Conservation (phyloP, 2,113 vertebrate genomes). For the Camelus dromedarius region DNA sequence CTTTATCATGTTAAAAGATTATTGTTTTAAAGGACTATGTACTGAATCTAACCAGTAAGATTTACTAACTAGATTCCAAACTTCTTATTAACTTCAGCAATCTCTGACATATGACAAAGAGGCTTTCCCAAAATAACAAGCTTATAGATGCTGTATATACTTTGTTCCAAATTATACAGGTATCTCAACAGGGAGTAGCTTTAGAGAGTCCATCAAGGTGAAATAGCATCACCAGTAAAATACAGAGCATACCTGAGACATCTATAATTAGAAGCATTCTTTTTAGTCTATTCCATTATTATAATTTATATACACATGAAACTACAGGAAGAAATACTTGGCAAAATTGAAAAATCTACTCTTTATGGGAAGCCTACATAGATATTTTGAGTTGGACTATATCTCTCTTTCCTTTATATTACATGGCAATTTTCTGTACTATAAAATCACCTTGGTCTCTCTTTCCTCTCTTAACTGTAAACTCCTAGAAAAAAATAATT, state of each 20-base stretch:
- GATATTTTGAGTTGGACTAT: not conserved
- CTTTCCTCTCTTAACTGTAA: not conserved
- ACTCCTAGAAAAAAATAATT: not conserved
- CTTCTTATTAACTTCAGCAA: not conserved
- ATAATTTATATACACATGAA: not conserved
- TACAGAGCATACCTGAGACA: not conserved
- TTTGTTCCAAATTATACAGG: not conserved
- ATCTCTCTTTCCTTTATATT: not conserved
- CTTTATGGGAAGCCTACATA: not conserved
- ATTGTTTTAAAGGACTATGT: not conserved
- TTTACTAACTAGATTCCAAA: not conserved
- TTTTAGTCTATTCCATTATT: not conserved
- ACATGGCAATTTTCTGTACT: not conserved
- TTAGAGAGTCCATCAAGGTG: not conserved
- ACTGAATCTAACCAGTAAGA: not conserved
- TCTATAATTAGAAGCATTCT: not conserved
- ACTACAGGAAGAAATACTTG: not conserved
- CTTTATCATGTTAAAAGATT: not conserved
- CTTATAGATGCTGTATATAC: not conserved
- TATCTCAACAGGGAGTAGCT: not conserved
- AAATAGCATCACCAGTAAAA: not conserved
- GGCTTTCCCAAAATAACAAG: not conserved
- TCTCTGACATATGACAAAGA: not conserved
- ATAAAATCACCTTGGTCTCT: not conserved
- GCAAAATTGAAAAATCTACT: not conserved